Conservation (phyloP, 1,140 invertebrate genomes). For the Cherax quadricarinatus region DNA sequence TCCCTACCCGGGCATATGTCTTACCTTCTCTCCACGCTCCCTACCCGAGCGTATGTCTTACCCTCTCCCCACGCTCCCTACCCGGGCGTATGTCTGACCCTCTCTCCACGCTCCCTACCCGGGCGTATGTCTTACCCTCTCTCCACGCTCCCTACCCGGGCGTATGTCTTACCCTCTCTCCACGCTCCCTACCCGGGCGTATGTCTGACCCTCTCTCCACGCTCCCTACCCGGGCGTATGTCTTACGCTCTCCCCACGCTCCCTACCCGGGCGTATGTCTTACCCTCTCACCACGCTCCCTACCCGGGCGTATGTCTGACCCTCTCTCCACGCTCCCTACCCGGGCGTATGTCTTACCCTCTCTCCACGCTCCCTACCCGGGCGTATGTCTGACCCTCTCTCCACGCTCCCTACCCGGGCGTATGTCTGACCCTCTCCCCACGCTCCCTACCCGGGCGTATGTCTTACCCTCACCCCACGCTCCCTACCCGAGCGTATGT, state of each 20-base stretch:
- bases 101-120: background rate
- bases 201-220: background rate
- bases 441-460: conserved; percentile 14
- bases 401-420: background rate
- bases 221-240: no score
- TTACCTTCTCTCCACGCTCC: background rate
- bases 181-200: no score
- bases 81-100: conserved; percentile 32
- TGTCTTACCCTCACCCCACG: background rate
- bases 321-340: background rate
- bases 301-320: conserved; percentile 42
- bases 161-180: conserved; percentile 24
- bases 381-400: conserved; percentile 27
- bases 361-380: background rate
- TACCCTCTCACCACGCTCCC: background rate
- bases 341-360: conserved; percentile 41
- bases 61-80: no score
- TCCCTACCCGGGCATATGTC: no score
- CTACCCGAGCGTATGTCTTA: no score
- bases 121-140: no score
- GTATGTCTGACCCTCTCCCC: conserved; percentile 11
- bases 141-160: no score
- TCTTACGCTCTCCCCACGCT: no score
- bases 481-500: conserved; percentile 32
- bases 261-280: conserved; percentile 21